Evolutionary conservation across 1,140 invertebrate genomes (phyloP).

Genomic region (Telenomus remus): DNA sequence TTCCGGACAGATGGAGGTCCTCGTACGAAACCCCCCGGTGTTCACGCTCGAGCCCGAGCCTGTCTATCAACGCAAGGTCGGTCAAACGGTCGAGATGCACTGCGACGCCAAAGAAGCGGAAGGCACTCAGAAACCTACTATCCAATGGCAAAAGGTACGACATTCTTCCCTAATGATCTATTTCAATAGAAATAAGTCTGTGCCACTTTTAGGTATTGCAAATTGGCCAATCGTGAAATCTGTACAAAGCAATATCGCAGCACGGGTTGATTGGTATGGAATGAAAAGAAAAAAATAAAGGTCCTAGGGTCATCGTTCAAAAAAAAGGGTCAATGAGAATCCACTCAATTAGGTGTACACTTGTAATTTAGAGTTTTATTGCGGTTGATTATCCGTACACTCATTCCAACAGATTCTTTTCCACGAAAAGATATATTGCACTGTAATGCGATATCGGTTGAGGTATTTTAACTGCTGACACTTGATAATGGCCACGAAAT

Average conservation of each 20-base stretch:
- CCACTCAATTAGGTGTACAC: no score
- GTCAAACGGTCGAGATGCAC: constrained; percentile 93
- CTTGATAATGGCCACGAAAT: not conserved
- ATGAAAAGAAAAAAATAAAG: no score
- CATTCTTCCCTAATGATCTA: constrained; percentile 18
- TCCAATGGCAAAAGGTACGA: constrained; percentile 90
- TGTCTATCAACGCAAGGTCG: constrained; percentile 91
- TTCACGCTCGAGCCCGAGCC: constrained; percentile 89
- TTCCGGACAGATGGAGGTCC: constrained; percentile 95
- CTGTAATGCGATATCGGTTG: not conserved
- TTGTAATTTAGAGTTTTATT: no score
- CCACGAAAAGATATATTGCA: not conserved
- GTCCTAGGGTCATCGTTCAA: no score
- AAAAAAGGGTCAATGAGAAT: no score
- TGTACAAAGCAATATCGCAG: no score
- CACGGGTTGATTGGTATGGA: no score
- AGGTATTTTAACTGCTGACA: constrained; percentile 1
- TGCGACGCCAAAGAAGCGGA: constrained; percentile 93
- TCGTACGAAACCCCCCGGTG: constrained; percentile 92
- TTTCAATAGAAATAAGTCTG: no score
- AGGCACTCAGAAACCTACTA: constrained; percentile 91
- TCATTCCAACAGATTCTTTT: no score
- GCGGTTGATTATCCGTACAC: no score
- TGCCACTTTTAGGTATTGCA: no score
- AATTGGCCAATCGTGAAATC: no score